phyloP scores from a whole-genome alignment of 2,797 vertebrate species.

The Gila robusta region DNA sequence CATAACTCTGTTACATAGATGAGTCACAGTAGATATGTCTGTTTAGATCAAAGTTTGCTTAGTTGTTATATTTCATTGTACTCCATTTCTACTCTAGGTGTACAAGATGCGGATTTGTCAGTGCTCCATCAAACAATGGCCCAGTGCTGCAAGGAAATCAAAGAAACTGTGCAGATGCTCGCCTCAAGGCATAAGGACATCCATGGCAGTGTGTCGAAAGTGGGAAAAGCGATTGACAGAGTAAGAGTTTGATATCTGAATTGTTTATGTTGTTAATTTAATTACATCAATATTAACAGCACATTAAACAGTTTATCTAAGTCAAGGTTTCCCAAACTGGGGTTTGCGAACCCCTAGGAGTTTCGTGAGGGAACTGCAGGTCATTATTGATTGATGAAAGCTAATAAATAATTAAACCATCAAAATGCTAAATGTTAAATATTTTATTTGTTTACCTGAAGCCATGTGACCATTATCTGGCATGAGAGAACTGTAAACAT shows the following conservation, averaged over 20 bases:
- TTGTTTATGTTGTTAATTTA: not conserved
- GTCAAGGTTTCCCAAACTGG: not conserved
- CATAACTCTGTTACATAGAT: not conserved
- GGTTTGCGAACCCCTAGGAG: not conserved
- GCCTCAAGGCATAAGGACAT: constrained; percentile 92
- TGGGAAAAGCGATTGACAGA: constrained; percentile 92
- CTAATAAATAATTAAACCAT: not conserved
- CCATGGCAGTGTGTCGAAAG: constrained; percentile 91
- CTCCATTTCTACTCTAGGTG: constrained; percentile 72
- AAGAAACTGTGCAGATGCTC: constrained; percentile 90
- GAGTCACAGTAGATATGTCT: constrained; percentile 38
- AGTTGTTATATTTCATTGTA: not conserved
- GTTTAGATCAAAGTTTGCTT: not conserved
- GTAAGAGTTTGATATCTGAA: constrained; percentile 68
- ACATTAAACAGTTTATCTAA: not conserved
- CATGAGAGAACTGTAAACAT: not conserved
- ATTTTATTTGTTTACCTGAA: not conserved
- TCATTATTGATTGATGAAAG: not conserved
- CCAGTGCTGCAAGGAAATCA: constrained; percentile 92
- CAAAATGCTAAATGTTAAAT: not conserved
- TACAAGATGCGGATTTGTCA: constrained; percentile 86
- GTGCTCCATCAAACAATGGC: constrained; percentile 89
- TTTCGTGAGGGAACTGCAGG: not conserved
- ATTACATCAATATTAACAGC: not conserved
- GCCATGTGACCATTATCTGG: not conserved